Conservation (phyloP, 2,113 vertebrate species). For the Holacanthus passer region DNA sequence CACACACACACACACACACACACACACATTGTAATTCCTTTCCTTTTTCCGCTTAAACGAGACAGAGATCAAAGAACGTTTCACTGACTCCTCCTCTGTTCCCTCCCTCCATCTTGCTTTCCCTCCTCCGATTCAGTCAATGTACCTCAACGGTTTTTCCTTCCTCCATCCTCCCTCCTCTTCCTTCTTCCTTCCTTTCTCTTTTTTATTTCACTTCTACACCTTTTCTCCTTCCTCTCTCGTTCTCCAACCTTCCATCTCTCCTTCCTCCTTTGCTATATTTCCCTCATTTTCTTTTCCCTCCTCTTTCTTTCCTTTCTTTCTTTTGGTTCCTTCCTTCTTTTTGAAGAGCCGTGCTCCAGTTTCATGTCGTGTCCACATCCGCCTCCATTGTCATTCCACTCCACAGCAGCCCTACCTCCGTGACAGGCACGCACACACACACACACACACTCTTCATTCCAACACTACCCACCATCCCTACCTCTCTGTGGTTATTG, state of each 20-base stretch:
- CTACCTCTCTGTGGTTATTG: conserved; percentile 47
- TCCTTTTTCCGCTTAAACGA: conserved; percentile 64
- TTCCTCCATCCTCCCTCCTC: not conserved
- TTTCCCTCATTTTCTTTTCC: not conserved
- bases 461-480: conserved; percentile 37
- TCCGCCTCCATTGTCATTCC: conserved; percentile 67
- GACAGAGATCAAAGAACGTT: conserved; percentile 75
- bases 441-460: conserved; percentile 35
- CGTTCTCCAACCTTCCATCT: not conserved
- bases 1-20: conserved; percentile 16
- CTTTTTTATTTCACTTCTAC: not conserved
- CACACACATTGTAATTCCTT: conserved; percentile 65
- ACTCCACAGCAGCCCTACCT: conserved; percentile 52
- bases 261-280: not conserved
- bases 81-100: conserved; percentile 52
- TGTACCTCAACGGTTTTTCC: conserved; percentile 22
- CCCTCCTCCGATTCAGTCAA: conserved; percentile 46
- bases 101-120: conserved; percentile 56
- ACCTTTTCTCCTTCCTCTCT: not conserved
- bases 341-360: conserved; percentile 48
- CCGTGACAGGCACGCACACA: conserved; percentile 29
- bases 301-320: not conserved
- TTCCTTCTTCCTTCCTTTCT: not conserved
- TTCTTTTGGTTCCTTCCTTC: conserved; percentile 2
- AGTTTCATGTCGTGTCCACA: conserved; percentile 62